phyloP scores from a whole-genome alignment of 1,140 invertebrate genomes.

The Chrysomallon squamiferum region DNA sequence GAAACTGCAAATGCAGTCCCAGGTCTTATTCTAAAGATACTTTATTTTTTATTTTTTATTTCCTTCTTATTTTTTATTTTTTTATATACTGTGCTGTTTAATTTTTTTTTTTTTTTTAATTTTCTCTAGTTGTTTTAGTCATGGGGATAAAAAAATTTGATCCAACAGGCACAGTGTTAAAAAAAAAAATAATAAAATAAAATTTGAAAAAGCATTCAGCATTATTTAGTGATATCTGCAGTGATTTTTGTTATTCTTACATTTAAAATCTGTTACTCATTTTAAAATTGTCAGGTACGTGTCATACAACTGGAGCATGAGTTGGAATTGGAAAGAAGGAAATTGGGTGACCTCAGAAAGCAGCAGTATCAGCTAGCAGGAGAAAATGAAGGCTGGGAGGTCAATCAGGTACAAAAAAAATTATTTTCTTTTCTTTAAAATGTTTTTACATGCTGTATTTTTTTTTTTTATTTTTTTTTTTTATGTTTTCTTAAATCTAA shows the following conservation, averaged over 20 bases:
- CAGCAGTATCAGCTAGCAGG: slow-evolving; percentile 88
- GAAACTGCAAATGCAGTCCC: slow-evolving; percentile 64
- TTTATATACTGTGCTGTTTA: neutral
- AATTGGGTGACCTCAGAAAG: slow-evolving; percentile 82
- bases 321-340: slow-evolving; percentile 84
- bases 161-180: neutral
- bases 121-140: too few species aligned
- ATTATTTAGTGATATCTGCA: neutral
- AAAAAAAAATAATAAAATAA: neutral
- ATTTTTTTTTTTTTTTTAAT: neutral
- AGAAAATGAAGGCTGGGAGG: slow-evolving; percentile 59
- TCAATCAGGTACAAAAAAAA: neutral
- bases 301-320: slow-evolving; percentile 91
- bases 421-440: neutral
- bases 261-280: neutral
- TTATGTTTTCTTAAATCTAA: neutral
- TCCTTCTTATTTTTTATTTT: slow-evolving; percentile 4
- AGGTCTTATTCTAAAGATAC: slow-evolving; percentile 29
- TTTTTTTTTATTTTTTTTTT: neutral
- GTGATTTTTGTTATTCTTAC: neutral
- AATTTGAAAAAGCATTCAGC: neutral
- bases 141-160: neutral
- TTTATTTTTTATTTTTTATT: neutral
- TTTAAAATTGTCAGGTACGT: slow-evolving; percentile 59
- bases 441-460: neutral